phyloP scores from a whole-genome alignment of 2,113 vertebrate species.

The Balaenoptera acutorostrata region DNA sequence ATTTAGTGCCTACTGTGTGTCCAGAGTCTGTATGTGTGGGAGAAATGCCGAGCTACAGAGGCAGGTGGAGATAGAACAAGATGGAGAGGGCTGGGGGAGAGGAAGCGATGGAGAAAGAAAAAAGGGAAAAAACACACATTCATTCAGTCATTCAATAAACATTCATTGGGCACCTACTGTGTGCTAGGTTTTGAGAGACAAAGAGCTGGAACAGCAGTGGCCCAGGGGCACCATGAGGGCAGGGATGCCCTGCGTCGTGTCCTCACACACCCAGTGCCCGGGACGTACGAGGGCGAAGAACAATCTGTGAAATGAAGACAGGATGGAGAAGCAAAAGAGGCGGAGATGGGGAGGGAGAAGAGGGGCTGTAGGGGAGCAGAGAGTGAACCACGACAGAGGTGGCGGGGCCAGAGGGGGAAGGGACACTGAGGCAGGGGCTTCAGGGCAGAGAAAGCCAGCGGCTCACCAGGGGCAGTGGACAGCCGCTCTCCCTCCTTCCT shows the following conservation, averaged over 20 bases:
- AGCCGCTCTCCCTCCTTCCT: not conserved
- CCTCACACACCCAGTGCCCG: not conserved
- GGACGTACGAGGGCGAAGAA: not conserved
- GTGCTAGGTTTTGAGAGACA: not conserved
- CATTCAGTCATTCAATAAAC: not conserved
- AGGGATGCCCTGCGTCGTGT: fast-evolving
- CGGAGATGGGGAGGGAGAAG: not conserved
- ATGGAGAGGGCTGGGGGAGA: not conserved
- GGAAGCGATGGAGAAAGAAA: not conserved
- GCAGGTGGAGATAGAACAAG: not conserved
- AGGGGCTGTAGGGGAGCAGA: too few species aligned
- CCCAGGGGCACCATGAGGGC: too few species aligned
- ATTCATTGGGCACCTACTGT: not conserved
- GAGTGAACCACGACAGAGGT: fast-evolving
- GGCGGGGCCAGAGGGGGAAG: fast-evolving
- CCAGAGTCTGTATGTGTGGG: not conserved
- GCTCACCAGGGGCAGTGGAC: not conserved
- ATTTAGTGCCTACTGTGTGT: not conserved
- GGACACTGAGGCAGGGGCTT: not conserved
- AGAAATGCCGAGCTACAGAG: not conserved
- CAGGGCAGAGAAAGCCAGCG: not conserved
- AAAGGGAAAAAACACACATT: not conserved
- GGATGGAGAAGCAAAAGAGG: not conserved
- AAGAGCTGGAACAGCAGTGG: not conserved
- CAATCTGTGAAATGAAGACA: too few species aligned